phyloP scores from a whole-genome alignment of 2,797 vertebrate species.

The Silurus aristotelis region DNA sequence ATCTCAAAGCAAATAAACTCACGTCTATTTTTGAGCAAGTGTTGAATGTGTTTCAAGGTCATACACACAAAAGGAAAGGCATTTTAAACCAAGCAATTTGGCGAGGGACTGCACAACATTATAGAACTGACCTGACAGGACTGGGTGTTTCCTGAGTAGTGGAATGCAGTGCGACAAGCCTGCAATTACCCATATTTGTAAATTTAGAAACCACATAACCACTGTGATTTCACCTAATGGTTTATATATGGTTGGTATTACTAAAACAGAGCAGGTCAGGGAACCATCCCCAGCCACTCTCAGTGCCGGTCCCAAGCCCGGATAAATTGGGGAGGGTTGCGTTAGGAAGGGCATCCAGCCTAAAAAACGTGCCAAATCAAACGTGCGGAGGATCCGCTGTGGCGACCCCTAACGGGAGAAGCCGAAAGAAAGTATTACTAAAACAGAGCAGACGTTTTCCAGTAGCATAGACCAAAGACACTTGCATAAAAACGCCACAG shows the following conservation, averaged over 20 bases:
- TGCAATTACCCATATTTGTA: slow-evolving; percentile 53
- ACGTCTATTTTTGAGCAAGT: not conserved
- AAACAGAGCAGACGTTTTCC: slow-evolving; percentile 5
- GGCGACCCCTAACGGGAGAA: too few relatives aligned
- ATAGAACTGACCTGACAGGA: slow-evolving; percentile 26
- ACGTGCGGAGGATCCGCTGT: too few relatives aligned
- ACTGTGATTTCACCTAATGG: slow-evolving; percentile 40
- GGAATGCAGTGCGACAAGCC: slow-evolving; percentile 47
- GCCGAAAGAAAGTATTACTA: too few relatives aligned
- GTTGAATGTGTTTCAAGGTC: slow-evolving; percentile 15
- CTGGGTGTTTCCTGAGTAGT: slow-evolving; percentile 50
- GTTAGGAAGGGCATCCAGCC: too few relatives aligned
- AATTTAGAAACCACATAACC: slow-evolving; percentile 49
- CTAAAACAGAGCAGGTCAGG: too few relatives aligned
- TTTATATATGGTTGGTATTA: slow-evolving; percentile 12
- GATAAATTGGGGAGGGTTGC: too few relatives aligned
- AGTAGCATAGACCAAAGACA: not conserved
- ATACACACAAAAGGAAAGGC: not conserved
- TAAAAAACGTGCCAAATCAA: too few relatives aligned
- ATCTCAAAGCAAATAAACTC: slow-evolving; percentile 20
- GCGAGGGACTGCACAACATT: slow-evolving; percentile 16
- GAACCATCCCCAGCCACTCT: too few relatives aligned
- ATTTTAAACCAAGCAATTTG: slow-evolving; percentile 26
- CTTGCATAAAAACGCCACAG: not conserved
- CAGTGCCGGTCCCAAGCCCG: too few relatives aligned